Evolutionary conservation across 2,797 vertebrate species (phyloP).

Genomic region (Lagodon rhomboides): DNA sequence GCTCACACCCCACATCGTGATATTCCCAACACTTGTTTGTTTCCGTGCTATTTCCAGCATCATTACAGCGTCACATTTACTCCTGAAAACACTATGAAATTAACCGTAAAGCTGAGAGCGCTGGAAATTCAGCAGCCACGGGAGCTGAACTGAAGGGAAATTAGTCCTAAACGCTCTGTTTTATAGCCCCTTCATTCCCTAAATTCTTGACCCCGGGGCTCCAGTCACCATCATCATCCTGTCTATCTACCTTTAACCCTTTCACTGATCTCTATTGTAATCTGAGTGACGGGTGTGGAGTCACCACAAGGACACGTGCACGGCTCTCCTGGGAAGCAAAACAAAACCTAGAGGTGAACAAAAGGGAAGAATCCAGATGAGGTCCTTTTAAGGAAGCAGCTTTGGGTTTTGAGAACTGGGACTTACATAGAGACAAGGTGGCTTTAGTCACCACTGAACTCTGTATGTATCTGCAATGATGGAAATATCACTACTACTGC

Average conservation of each 20-base stretch:
- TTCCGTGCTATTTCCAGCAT: slow-evolving; percentile 45
- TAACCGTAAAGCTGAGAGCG: slow-evolving; percentile 18
- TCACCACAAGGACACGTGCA: slow-evolving; percentile 51
- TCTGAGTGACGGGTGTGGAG: slow-evolving; percentile 51
- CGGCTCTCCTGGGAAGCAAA: slow-evolving; percentile 49
- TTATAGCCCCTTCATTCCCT: slow-evolving; percentile 55
- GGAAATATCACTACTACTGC: slow-evolving; percentile 5
- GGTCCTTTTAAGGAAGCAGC: slow-evolving; percentile 78
- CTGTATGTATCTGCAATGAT: slow-evolving; percentile 18
- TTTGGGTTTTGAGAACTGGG: slow-evolving; percentile 32
- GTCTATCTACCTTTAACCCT: slow-evolving; percentile 48
- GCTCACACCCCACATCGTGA: slow-evolving; percentile 40
- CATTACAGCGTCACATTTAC: slow-evolving; percentile 37
- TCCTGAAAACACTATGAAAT: slow-evolving; percentile 2
- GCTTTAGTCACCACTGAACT: slow-evolving; percentile 40
- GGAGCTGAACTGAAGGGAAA: slow-evolving; percentile 27
- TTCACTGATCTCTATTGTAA: slow-evolving; percentile 41
- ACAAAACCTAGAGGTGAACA: slow-evolving; percentile 34
- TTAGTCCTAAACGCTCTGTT: slow-evolving; percentile 14
- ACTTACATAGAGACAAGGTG: slow-evolving; percentile 45
- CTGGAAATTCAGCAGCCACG: slow-evolving; percentile 31
- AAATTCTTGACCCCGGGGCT: slow-evolving; percentile 56
- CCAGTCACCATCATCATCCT: slow-evolving; percentile 17
- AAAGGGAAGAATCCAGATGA: slow-evolving; percentile 53
- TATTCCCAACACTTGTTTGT: slow-evolving; percentile 36